phyloP scores from a whole-genome alignment of 2,797 vertebrate genomes.

The Argya squamiceps region DNA sequence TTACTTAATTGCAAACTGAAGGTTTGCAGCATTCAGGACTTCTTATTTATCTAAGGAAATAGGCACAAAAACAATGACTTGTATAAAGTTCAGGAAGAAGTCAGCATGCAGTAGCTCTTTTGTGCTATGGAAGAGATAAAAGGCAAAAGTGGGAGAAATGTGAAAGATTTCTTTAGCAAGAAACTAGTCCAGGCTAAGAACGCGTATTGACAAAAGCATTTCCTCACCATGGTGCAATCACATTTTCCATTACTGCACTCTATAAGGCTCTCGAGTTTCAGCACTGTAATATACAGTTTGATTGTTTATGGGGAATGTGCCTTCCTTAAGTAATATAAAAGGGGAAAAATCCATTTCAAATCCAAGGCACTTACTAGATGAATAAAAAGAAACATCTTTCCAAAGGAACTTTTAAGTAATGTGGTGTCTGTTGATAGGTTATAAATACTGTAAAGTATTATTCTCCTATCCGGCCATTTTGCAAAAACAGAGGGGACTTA shows the following conservation, averaged over 20 bases:
- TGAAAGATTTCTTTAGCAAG: slow-evolving; percentile 19
- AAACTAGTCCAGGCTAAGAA: slow-evolving; percentile 18
- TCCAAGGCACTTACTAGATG: not conserved
- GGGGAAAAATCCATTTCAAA: slow-evolving; percentile 15
- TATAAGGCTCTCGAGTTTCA: slow-evolving; percentile 45
- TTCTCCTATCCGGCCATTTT: not conserved
- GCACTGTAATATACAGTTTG: not conserved
- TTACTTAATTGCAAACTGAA: not conserved
- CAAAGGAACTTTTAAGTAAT: not conserved
- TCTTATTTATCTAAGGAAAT: not conserved
- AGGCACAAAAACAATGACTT: slow-evolving; percentile 27
- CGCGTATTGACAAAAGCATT: slow-evolving; percentile 46
- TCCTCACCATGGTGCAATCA: slow-evolving; percentile 47
- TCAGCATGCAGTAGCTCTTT: slow-evolving; percentile 23
- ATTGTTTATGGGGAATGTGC: slow-evolving; percentile 37
- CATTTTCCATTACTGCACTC: slow-evolving; percentile 62
- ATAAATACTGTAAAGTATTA: slow-evolving; percentile 40
- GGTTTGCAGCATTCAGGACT: not conserved
- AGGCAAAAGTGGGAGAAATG: not conserved
- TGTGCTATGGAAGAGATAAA: slow-evolving; percentile 40
- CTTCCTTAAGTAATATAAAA: slow-evolving; percentile 36
- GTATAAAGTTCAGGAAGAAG: not conserved
- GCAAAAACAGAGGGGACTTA: not conserved
- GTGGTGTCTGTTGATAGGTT: not conserved
- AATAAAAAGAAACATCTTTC: not conserved